Evolutionary conservation across 1,140 invertebrate species (phyloP).

Genomic region (Anastrepha ludens): DNA sequence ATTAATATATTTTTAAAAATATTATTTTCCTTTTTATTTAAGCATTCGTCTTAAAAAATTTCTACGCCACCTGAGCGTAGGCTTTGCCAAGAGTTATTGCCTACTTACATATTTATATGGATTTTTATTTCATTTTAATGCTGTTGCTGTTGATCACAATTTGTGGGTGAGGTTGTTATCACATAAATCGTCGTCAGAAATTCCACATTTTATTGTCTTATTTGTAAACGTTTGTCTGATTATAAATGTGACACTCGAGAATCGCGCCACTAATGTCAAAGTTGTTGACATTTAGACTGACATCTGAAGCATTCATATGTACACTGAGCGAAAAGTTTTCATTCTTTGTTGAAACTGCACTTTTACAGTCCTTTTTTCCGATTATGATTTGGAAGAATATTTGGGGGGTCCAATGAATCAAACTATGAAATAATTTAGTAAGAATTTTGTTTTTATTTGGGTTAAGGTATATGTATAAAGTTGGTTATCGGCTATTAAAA

Average conservation of each 20-base stretch:
- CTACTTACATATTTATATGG: no score
- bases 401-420: no score
- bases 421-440: no score
- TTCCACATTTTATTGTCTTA: background rate
- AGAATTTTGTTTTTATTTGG: no score
- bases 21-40: no score
- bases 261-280: constrained; percentile 46
- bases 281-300: background rate
- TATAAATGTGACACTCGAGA: background rate
- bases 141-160: background rate
- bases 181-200: constrained; percentile 22
- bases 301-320: constrained; percentile 10
- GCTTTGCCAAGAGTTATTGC: background rate
- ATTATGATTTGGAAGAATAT: no score
- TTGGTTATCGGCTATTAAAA: no score
- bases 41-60: no score
- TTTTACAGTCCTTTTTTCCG: no score
- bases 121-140: background rate
- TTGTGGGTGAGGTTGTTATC: constrained; percentile 46
- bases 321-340: constrained; percentile 1
- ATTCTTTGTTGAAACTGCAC: background rate
- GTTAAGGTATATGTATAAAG: no score
- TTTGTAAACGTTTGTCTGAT: constrained; percentile 33
- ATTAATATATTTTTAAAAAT: no score
- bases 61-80: background rate